phyloP scores from a whole-genome alignment of 2,797 vertebrate species.

The Danio kyathit region DNA sequence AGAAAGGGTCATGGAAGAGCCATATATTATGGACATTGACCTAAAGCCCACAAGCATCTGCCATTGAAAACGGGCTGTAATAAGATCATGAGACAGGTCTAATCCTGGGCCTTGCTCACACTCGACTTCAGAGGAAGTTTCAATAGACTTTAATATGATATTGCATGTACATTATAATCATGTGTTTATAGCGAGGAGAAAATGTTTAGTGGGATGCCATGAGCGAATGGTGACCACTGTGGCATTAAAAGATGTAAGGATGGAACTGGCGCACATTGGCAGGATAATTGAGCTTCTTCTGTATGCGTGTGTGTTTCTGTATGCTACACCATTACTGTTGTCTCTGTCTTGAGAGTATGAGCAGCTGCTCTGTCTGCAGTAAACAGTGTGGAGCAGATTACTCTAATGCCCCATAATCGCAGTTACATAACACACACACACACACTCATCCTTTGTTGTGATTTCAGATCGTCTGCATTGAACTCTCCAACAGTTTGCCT shows the following conservation, averaged over 20 bases:
- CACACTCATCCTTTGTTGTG: slow-evolving; percentile 63
- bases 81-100: slow-evolving; percentile 19
- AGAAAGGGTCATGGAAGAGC: slow-evolving; percentile 6
- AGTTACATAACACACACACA: slow-evolving; percentile 61
- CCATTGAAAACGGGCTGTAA: slow-evolving; percentile 6
- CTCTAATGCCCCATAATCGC: slow-evolving; percentile 57
- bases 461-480: slow-evolving; percentile 49
- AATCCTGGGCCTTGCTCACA: slow-evolving; percentile 5
- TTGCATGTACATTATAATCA: background rate
- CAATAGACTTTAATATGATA: slow-evolving; percentile 32
- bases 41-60: slow-evolving; percentile 32
- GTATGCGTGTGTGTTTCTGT: background rate
- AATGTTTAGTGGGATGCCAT: slow-evolving; percentile 6
- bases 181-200: slow-evolving; percentile 9
- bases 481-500: slow-evolving; percentile 34
- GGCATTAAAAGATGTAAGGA: slow-evolving; percentile 21
- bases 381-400: slow-evolving; percentile 57
- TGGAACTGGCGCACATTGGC: background rate
- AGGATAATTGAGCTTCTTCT: background rate
- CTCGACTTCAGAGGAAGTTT: background rate
- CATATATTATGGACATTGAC: slow-evolving; percentile 11
- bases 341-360: slow-evolving; percentile 31
- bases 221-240: background rate
- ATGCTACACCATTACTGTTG: slow-evolving; percentile 5
- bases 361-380: slow-evolving; percentile 58